Evolutionary conservation across 1,140 invertebrate genomes (phyloP).

Genomic region (Pogonomyrmex barbatus): DNA sequence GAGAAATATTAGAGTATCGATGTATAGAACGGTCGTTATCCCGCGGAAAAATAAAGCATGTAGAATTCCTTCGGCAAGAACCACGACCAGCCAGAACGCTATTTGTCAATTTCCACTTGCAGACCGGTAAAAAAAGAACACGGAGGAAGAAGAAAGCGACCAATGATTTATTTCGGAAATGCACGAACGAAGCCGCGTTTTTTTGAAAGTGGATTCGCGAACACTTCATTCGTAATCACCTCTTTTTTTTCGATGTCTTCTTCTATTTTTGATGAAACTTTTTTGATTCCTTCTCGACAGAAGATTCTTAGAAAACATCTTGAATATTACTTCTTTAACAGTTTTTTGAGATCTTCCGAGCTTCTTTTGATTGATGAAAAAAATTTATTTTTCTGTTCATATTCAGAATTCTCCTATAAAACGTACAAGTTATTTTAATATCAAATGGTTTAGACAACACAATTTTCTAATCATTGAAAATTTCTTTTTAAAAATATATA

Average conservation of each 20-base stretch:
- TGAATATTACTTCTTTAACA: neutral
- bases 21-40: constrained; percentile 16
- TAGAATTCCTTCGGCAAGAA: constrained; percentile 13
- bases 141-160: constrained; percentile 37
- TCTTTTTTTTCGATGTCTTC: constrained; percentile 5
- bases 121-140: constrained; percentile 29
- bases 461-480: neutral
- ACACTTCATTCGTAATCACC: constrained; percentile 39
- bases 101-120: constrained; percentile 60
- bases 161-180: constrained; percentile 59
- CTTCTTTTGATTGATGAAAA: neutral
- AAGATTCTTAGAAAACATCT: neutral
- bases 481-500: neutral
- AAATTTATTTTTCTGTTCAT: neutral
- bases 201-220: neutral
- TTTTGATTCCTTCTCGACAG: neutral
- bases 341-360: too few species aligned
- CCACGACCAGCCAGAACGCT: constrained; percentile 20
- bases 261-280: neutral
- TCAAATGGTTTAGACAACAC: neutral
- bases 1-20: constrained; percentile 1
- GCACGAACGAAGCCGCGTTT: constrained; percentile 36
- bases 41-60: constrained; percentile 3
- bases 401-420: neutral
- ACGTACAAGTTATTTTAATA: neutral